These are phyloP conservation scores for Machaerirhynchus nigripectus DNA, from an alignment of 2,113 vertebrate genomes.

Conservation along the genomic window DNA sequence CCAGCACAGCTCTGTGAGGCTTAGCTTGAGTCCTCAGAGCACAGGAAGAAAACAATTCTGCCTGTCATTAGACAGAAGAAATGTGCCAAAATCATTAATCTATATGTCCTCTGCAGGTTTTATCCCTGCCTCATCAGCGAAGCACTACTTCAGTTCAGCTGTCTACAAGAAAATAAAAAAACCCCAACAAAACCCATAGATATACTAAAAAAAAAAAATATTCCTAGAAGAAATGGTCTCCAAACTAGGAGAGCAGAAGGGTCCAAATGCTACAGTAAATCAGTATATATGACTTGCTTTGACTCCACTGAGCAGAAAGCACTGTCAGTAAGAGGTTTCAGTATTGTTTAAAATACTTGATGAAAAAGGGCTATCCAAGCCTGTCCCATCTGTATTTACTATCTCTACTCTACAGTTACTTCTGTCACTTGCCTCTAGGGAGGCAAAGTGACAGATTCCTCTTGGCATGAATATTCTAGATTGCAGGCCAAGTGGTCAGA, in stretches of 20 bases:
- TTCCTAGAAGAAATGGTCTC: background rate
- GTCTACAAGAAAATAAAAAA: background rate
- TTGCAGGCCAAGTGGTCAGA: background rate
- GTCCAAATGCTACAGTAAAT: background rate
- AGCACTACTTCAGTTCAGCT: background rate
- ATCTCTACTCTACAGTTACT: background rate
- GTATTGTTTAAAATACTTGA: background rate
- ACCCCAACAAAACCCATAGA: accelerated
- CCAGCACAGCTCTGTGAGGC: background rate
- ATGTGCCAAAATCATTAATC: background rate
- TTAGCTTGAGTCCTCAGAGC: background rate
- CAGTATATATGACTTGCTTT: background rate
- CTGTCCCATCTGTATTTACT: background rate
- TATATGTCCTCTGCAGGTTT: background rate
- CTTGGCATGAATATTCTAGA: background rate
- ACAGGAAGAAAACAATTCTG: background rate
- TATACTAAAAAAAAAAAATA: background rate
- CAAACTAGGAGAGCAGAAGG: background rate
- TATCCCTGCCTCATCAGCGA: background rate
- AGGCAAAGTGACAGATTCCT: background rate
- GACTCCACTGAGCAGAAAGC: background rate
- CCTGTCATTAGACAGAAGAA: background rate
- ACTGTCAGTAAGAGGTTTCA: background rate
- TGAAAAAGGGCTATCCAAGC: background rate
- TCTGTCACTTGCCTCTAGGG: background rate